Evolutionary conservation across 2,888 invertebrate species (phyloP).

Genomic region (Dorcus hopei): DNA sequence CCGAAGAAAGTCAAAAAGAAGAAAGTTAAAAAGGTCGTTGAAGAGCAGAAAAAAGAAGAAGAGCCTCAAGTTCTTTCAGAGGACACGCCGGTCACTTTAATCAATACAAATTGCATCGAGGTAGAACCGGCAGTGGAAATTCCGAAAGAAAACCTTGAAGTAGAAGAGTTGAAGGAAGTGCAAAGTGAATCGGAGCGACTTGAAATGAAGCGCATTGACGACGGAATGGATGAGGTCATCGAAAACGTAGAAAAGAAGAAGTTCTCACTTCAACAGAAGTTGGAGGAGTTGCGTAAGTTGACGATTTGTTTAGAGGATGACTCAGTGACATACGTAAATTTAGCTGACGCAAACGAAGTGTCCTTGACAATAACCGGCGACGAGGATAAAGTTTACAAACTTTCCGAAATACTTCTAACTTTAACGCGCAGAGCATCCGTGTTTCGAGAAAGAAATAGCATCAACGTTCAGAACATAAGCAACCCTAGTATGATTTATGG

Average conservation of each 20-base stretch:
- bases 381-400: conserved; percentile 41
- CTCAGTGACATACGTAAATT: conserved; percentile 42
- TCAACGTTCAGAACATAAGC: conserved; percentile 45
- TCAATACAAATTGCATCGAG: conserved; percentile 3
- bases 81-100: not conserved
- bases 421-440: conserved; percentile 43
- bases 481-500: conserved; percentile 31
- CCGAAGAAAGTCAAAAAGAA: conserved; percentile 25
- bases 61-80: conserved; percentile 5
- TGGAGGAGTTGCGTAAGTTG: conserved; percentile 44
- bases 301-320: conserved; percentile 39
- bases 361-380: conserved; percentile 41
- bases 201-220: conserved; percentile 33
- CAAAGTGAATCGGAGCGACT: conserved; percentile 6
- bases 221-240: conserved; percentile 45
- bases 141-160: not conserved
- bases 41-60: conserved; percentile 21
- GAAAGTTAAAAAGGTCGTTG: conserved; percentile 13
- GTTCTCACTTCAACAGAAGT: conserved; percentile 39
- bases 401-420: conserved; percentile 45
- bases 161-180: conserved; percentile 7
- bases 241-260: conserved; percentile 45
- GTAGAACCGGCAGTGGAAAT: not conserved
- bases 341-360: conserved; percentile 41
- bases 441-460: conserved; percentile 45